Evolutionary conservation across 2,888 invertebrate genomes (phyloP).

Genomic region (Acleris cristana): DNA sequence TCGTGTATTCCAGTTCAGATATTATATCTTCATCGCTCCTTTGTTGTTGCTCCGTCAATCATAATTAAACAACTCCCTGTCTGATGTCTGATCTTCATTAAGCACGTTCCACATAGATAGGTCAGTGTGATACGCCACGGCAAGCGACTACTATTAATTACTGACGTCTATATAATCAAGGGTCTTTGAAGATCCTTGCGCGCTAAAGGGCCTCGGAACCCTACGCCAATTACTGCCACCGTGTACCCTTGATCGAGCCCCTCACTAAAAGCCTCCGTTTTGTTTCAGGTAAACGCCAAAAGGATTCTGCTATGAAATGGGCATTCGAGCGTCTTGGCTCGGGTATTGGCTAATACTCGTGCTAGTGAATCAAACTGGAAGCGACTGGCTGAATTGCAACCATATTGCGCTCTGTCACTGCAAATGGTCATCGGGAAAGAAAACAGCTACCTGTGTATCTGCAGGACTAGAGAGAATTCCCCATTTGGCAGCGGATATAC

Average conservation of each 20-base stretch:
- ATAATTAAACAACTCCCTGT: constrained; percentile 50
- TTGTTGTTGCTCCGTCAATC: constrained; percentile 43
- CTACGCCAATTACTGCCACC: constrained; percentile 33
- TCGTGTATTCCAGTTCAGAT: constrained; percentile 26
- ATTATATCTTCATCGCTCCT: constrained; percentile 38
- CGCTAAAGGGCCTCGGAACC: constrained; percentile 29
- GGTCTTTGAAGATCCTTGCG: constrained; percentile 33
- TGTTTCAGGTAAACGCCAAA: constrained; percentile 65
- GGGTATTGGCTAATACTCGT: constrained; percentile 58
- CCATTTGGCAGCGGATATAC: constrained; percentile 74
- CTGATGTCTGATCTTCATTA: constrained; percentile 51
- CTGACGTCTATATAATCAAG: constrained; percentile 35
- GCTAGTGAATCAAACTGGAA: constrained; percentile 61
- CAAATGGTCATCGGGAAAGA: constrained; percentile 96
- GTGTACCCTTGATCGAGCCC: constrained; percentile 30
- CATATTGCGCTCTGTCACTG: constrained; percentile 89
- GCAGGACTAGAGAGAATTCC: constrained; percentile 90
- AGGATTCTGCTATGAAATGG: constrained; percentile 68
- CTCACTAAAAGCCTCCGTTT: constrained; percentile 41
- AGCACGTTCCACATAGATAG: constrained; percentile 47
- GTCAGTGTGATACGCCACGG: constrained; percentile 48
- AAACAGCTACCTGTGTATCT: constrained; percentile 92
- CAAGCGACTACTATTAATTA: constrained; percentile 52
- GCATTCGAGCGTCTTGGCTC: constrained; percentile 65
- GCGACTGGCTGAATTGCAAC: constrained; percentile 94